Percentiles rank a stretch among this genome's conserved stretches.
Evolutionary conservation across 2,797 vertebrate genomes (phyloP).

Genomic region (Neosalanx taihuensis): DNA sequence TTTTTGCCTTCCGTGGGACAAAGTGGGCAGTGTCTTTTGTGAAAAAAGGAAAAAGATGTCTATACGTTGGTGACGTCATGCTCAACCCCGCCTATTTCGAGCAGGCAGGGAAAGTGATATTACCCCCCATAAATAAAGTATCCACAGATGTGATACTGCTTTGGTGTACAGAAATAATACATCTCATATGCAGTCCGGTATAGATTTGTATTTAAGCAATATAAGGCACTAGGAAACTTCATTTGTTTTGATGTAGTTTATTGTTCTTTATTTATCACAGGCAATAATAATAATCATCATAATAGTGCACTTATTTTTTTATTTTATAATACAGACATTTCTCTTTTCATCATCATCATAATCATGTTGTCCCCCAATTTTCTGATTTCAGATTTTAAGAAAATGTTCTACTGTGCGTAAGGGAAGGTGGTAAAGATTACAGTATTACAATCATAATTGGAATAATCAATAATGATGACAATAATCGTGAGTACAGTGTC

Average conservation of each 20-base stretch:
- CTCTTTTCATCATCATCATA: slow-evolving; percentile 56
- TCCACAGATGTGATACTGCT: not conserved
- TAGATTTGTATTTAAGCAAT: not conserved
- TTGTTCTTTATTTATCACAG: slow-evolving; percentile 79
- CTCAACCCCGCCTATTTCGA: not conserved
- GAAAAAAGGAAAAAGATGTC: not conserved
- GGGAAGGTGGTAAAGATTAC: slow-evolving; percentile 48
- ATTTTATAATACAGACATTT: slow-evolving; percentile 77
- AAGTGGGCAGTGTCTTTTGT: not conserved
- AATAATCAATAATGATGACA: slow-evolving; percentile 64
- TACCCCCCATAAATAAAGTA: not conserved
- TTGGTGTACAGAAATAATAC: not conserved
- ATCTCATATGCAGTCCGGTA: not conserved
- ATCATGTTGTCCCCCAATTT: slow-evolving; percentile 44
- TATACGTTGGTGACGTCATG: not conserved
- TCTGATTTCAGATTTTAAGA: slow-evolving; percentile 44
- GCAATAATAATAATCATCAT: slow-evolving; percentile 74
- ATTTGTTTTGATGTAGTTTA: slow-evolving; percentile 70
- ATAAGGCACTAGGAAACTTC: slow-evolving; percentile 20
- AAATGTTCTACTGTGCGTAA: slow-evolving; percentile 48
- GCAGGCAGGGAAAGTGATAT: not conserved
- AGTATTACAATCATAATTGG: slow-evolving; percentile 63
- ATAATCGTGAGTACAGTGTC: slow-evolving; percentile 67
- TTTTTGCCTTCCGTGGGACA: not conserved
- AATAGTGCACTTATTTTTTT: slow-evolving; percentile 76